Evolutionary conservation across 2,113 vertebrate species (phyloP).

Genomic region (Mustela nigripes): DNA sequence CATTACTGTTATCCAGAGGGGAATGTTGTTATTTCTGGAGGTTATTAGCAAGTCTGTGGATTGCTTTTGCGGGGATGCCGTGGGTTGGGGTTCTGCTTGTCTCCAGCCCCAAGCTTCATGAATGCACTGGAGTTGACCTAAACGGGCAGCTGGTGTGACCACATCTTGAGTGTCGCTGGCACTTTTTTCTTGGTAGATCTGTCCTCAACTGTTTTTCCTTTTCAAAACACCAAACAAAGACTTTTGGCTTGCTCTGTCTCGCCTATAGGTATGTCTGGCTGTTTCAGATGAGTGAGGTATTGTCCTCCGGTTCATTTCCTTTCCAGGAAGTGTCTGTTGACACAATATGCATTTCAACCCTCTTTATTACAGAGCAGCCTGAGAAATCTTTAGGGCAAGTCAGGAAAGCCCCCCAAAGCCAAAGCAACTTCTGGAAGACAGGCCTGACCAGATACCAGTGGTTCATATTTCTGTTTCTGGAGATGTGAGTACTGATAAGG

Average conservation of each 20-base stretch:
- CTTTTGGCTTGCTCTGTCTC: constrained; percentile 70
- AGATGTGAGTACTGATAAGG: constrained; percentile 80
- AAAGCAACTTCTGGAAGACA: constrained; percentile 69
- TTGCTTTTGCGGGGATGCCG: neutral
- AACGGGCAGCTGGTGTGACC: constrained; percentile 77
- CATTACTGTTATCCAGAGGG: neutral
- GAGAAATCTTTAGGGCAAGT: constrained; percentile 80
- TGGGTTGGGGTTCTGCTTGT: neutral
- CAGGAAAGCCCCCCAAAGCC: constrained; percentile 18
- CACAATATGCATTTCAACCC: constrained; percentile 82
- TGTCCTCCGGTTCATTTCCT: constrained; percentile 84
- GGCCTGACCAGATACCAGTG: constrained; percentile 52
- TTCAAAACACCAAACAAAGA: constrained; percentile 55
- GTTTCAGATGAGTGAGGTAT: constrained; percentile 83
- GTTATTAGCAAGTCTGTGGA: neutral
- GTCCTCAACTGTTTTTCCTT: constrained; percentile 60
- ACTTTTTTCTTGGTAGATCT: constrained; percentile 74
- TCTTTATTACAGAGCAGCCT: constrained; percentile 79
- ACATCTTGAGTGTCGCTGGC: constrained; percentile 66
- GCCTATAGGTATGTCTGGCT: constrained; percentile 84
- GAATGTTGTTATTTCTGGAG: neutral
- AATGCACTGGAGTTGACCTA: constrained; percentile 76
- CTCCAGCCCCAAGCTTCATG: constrained; percentile 68
- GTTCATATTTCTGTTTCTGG: constrained; percentile 74
- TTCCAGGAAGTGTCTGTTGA: constrained; percentile 86